A percentile compares a stretch with the other conserved stretches of the same genome.
Conservation (phyloP, 2,797 vertebrate species). For the Tarsius wallacei region DNA sequence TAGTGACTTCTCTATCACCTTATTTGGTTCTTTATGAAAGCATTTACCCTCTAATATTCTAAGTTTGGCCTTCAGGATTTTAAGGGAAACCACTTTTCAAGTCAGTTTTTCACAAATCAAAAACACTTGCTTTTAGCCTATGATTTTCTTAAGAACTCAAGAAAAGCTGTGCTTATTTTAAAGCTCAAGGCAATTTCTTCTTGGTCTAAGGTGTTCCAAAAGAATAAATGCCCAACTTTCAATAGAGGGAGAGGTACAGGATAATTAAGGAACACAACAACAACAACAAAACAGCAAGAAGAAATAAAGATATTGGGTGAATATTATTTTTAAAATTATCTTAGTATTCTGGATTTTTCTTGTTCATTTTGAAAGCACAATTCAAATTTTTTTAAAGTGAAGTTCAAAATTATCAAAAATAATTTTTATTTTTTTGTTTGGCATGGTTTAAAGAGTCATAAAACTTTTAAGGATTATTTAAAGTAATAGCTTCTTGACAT, state of each 20-base stretch:
- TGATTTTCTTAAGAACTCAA: not conserved
- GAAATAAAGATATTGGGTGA: not conserved
- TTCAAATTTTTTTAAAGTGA: not conserved
- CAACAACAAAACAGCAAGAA: not conserved
- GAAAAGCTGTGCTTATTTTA: not conserved
- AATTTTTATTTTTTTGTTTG: not conserved
- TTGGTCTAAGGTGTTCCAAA: not conserved
- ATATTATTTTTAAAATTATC: not conserved
- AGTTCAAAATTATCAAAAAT: not conserved
- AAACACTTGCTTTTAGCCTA: constrained; percentile 6
- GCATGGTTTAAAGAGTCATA: not conserved
- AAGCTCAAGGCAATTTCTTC: constrained; percentile 57
- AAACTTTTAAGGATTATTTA: not conserved
- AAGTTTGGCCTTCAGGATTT: not conserved
- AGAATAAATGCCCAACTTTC: not conserved
- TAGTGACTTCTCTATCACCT: not conserved
- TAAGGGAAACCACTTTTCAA: constrained; percentile 26
- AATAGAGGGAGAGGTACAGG: fast-evolving
- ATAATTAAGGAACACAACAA: not conserved
- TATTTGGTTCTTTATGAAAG: not conserved
- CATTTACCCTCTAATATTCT: not conserved
- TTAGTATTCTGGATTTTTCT: not conserved
- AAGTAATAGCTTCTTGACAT: not conserved
- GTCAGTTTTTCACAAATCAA: constrained; percentile 28
- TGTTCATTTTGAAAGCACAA: not conserved